These are phyloP conservation scores for Dyspetes luteomarginatus DNA, from an alignment of 2,888 invertebrate species.

Conservation along the genomic window DNA sequence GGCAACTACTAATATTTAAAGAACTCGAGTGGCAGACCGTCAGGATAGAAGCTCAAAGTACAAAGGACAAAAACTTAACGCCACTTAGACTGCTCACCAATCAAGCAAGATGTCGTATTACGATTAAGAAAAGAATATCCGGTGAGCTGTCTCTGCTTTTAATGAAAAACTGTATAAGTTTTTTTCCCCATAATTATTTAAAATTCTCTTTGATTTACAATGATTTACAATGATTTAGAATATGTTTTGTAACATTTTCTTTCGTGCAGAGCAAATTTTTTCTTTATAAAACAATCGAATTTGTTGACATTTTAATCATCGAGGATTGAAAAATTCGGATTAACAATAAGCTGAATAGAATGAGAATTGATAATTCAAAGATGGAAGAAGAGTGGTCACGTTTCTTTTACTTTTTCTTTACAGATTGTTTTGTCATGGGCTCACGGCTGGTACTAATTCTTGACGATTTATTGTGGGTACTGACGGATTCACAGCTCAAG, in stretches of 20 bases:
- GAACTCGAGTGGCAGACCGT: constrained; percentile 99
- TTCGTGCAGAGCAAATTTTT: not conserved
- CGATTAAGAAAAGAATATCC: constrained; percentile 96
- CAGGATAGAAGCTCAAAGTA: constrained; percentile 96
- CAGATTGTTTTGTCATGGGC: constrained; percentile 97
- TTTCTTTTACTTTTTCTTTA: constrained; percentile 69
- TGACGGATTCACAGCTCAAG: constrained; percentile 97
- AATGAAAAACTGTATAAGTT: constrained; percentile 25
- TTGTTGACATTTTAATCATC: not conserved
- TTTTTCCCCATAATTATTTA: not conserved
- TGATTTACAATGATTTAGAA: not conserved
- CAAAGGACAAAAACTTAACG: constrained; percentile 90
- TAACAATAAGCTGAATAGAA: too few relatives aligned
- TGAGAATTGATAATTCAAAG: not conserved
- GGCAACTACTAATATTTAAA: constrained; percentile 97
- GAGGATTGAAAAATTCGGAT: too few relatives aligned
- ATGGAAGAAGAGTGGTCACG: not conserved
- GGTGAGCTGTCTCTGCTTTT: constrained; percentile 84
- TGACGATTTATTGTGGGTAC: constrained; percentile 98
- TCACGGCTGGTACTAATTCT: constrained; percentile 96
- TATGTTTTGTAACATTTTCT: not conserved
- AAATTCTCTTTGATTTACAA: not conserved
- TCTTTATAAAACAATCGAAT: not conserved
- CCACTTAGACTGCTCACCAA: constrained; percentile 96
- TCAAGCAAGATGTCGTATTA: constrained; percentile 96